Evolutionary conservation across 2,113 vertebrate genomes (phyloP).

Genomic region (Oreocharis arfaki): DNA sequence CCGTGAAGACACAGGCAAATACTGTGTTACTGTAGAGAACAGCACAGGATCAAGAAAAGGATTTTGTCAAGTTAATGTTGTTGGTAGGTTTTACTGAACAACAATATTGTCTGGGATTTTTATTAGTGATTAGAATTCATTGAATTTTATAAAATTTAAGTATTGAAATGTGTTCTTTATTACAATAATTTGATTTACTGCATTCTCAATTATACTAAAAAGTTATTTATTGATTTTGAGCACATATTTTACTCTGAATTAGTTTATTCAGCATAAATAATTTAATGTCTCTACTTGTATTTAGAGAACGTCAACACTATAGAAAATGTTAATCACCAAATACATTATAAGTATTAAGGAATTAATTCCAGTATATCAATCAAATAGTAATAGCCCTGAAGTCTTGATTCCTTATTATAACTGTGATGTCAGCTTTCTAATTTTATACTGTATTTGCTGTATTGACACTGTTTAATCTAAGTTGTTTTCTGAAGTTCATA

Average conservation of each 20-base stretch:
- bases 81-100: constrained; percentile 78
- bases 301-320: neutral
- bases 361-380: neutral
- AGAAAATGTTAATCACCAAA: neutral
- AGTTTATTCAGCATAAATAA: neutral
- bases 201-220: neutral
- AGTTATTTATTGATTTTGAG: neutral
- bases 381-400: neutral
- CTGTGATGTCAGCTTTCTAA: neutral
- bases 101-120: neutral
- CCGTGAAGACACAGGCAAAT: constrained; percentile 90
- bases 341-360: neutral
- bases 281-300: neutral
- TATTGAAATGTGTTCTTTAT: neutral
- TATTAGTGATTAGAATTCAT: neutral
- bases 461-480: neutral
- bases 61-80: constrained; percentile 86
- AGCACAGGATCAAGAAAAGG: constrained; percentile 93
- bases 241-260: neutral
- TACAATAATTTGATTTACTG: neutral
- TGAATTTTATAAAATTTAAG: neutral
- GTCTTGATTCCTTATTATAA: neutral
- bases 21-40: constrained; percentile 91
- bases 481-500: neutral
- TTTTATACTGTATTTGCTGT: neutral